These are phyloP conservation scores for Oscheius sp. DNA, from an alignment of 1,140 invertebrate genomes.

Conservation along the genomic window DNA sequence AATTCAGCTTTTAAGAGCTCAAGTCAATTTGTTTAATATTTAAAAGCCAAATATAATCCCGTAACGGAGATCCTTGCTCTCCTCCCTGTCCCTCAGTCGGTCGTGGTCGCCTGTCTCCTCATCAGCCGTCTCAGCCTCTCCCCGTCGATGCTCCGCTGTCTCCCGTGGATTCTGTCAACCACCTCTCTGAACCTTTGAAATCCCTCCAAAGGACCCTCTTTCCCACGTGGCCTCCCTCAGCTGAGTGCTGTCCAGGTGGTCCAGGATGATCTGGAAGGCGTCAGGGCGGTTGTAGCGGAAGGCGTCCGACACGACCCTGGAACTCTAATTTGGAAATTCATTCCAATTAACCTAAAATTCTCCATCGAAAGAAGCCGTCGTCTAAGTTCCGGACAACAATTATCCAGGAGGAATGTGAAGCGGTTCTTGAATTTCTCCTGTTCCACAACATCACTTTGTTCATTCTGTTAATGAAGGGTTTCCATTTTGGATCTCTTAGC, in stretches of 20 bases:
- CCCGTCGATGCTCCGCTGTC: not conserved
- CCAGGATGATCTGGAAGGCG: not conserved
- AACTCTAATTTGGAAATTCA: not conserved
- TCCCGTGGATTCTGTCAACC: not conserved
- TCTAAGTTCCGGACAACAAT: not conserved
- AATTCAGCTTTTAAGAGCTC: no score
- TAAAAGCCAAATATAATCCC: no score
- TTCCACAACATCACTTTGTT: not conserved
- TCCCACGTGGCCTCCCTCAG: not conserved
- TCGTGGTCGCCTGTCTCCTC: not conserved
- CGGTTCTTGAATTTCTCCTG: slow-evolving; percentile 6
- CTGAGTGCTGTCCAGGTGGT: not conserved
- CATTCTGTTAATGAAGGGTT: not conserved
- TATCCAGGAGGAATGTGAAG: slow-evolving; percentile 8
- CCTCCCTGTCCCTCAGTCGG: no score
- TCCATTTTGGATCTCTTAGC: not conserved
- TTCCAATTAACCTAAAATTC: not conserved
- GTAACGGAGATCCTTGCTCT: no score
- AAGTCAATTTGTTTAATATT: no score
- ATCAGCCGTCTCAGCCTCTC: not conserved
- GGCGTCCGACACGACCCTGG: slow-evolving; percentile 4
- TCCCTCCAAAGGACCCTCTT: not conserved
- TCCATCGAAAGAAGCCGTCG: not conserved
- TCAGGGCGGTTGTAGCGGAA: not conserved
- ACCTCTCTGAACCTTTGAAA: not conserved